phyloP scores from a whole-genome alignment of 92 coral and sea anemone genomes.

The Meandrina meandrites region DNA sequence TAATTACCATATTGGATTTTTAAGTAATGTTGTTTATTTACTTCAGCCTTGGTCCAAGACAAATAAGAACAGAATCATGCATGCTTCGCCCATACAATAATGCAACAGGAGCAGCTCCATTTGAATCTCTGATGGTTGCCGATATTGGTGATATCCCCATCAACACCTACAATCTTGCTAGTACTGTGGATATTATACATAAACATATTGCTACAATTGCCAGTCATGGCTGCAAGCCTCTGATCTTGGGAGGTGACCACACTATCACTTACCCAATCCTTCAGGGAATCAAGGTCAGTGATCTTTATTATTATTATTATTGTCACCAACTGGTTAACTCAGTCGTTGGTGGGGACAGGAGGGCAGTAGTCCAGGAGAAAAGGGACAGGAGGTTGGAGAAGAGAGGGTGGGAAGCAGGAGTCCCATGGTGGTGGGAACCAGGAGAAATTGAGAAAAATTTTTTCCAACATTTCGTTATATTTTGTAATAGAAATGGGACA shows the following conservation, averaged over 20 bases:
- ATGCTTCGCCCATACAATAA: slow-evolving; percentile 83
- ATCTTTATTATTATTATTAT: no score
- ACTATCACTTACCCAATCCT: slow-evolving; percentile 84
- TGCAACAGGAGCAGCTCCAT: slow-evolving; percentile 90
- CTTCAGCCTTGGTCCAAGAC: slow-evolving; percentile 85
- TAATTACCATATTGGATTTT: no score
- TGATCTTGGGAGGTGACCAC: slow-evolving; percentile 88
- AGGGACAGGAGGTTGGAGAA: no score
- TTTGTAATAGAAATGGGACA: no score
- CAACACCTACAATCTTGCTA: slow-evolving; percentile 71
- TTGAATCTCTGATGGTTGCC: slow-evolving; percentile 86
- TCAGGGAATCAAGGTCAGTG: slow-evolving; percentile 82
- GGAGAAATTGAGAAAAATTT: no score
- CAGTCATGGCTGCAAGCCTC: slow-evolving; percentile 75
- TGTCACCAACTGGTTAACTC: no score
- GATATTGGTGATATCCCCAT: slow-evolving; percentile 95
- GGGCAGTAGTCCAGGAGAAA: no score
- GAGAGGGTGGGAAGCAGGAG: no score
- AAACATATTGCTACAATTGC: slow-evolving; percentile 60
- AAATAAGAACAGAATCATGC: slow-evolving; percentile 85
- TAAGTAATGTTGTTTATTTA: not conserved
- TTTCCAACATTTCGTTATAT: no score
- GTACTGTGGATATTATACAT: slow-evolving; percentile 63
- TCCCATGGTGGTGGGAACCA: no score
- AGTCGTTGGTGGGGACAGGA: no score